phyloP scores from a whole-genome alignment of 2,888 invertebrate species.

The Clusia tigrina region DNA sequence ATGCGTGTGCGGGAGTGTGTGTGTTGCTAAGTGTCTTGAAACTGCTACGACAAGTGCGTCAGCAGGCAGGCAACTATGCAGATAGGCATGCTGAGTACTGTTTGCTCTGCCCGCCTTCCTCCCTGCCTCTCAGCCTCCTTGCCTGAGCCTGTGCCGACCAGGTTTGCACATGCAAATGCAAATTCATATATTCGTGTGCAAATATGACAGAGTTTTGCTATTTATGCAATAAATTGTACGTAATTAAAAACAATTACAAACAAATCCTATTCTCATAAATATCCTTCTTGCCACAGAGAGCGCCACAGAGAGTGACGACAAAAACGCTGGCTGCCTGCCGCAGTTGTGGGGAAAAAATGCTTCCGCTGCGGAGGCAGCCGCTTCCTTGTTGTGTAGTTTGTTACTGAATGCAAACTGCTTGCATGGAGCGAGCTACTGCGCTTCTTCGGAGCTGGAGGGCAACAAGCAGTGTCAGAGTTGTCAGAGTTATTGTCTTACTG shows the following conservation, averaged over 20 bases:
- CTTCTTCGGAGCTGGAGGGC: no score
- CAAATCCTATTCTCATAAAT: conserved; percentile 44
- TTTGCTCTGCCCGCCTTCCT: neutral
- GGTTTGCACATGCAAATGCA: neutral
- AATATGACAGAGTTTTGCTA: conserved; percentile 21
- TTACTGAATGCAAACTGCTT: no score
- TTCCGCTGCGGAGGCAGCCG: no score
- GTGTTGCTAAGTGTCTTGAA: neutral
- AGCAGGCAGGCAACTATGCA: neutral
- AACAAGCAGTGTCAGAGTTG: no score
- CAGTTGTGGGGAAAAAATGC: no score
- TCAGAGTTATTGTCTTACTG: no score
- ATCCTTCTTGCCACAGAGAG: neutral
- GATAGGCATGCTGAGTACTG: neutral
- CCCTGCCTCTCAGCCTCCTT: neutral
- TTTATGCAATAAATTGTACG: conserved; percentile 54
- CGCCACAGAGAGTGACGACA: neutral
- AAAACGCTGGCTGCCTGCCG: no score
- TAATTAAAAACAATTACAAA: conserved; percentile 61
- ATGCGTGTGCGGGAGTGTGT: neutral
- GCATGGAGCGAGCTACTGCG: no score
- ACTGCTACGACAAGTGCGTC: neutral
- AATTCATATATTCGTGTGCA: conserved; percentile 3
- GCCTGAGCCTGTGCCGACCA: no score
- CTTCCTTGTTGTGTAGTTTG: no score